Conservation (phyloP, 2,797 vertebrate species). For the Masticophis lateralis region DNA sequence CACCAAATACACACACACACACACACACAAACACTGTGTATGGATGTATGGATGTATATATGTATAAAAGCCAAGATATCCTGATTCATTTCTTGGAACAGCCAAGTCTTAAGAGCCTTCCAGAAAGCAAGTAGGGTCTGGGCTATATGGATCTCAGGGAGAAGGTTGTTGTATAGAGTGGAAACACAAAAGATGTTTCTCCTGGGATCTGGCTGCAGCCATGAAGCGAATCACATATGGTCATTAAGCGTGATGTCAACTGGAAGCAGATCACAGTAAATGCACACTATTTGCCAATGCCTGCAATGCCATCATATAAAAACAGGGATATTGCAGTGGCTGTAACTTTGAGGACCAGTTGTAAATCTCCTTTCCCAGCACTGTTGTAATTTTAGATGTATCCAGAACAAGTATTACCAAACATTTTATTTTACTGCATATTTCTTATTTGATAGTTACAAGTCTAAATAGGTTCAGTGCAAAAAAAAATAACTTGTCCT, state of each 20-base stretch:
- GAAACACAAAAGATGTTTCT: not conserved
- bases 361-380: not conserved
- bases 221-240: no score
- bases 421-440: not conserved
- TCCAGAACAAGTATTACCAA: not conserved
- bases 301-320: not conserved
- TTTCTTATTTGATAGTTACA: not conserved
- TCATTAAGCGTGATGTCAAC: not conserved
- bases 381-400: not conserved
- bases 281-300: not conserved
- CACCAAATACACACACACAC: no score
- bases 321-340: not conserved
- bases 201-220: not conserved
- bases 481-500: not conserved
- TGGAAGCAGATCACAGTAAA: not conserved
- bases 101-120: not conserved
- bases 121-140: not conserved
- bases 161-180: not conserved
- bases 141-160: not conserved
- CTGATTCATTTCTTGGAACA: not conserved
- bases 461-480: not conserved
- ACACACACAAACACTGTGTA: no score
- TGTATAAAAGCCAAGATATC: not conserved
- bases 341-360: not conserved
- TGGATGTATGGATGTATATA: no score